These are phyloP conservation scores for Apodemus agrarius DNA, from an alignment of 2,797 vertebrate species.

Conservation along the genomic window DNA sequence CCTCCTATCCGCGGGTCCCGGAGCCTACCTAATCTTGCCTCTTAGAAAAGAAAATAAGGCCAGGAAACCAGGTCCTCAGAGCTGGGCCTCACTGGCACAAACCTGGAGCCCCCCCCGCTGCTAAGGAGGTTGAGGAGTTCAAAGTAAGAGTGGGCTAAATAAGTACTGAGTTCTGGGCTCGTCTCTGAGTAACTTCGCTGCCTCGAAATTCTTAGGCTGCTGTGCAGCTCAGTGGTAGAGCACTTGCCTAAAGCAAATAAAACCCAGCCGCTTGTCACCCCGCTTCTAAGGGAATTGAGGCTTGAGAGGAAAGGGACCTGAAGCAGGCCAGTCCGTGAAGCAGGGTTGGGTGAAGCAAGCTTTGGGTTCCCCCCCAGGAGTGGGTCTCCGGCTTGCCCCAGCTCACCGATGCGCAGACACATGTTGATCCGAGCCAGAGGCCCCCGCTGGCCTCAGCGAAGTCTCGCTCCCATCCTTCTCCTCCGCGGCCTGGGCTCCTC, in stretches of 20 bases:
- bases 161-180: neutral
- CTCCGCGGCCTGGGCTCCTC: neutral
- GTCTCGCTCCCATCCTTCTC: slow-evolving; percentile 56
- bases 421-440: slow-evolving; percentile 61
- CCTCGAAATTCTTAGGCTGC: neutral
- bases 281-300: slow-evolving; percentile 38
- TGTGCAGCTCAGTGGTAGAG: neutral
- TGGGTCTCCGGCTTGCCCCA: neutral
- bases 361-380: neutral
- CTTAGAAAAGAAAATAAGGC: neutral
- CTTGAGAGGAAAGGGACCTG: neutral
- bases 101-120: neutral
- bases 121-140: neutral
- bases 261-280: neutral
- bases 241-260: neutral
- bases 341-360: neutral
- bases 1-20: no score
- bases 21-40: neutral
- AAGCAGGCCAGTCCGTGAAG: neutral
- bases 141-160: neutral
- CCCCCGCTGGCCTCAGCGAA: slow-evolving; percentile 54
- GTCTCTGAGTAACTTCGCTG: neutral
- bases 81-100: neutral
- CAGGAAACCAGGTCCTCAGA: neutral
- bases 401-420: slow-evolving; percentile 80